A percentile compares a stretch with the other conserved stretches of the same genome.
Conservation (phyloP, 1,140 invertebrate genomes). For the Anastrepha ludens region DNA sequence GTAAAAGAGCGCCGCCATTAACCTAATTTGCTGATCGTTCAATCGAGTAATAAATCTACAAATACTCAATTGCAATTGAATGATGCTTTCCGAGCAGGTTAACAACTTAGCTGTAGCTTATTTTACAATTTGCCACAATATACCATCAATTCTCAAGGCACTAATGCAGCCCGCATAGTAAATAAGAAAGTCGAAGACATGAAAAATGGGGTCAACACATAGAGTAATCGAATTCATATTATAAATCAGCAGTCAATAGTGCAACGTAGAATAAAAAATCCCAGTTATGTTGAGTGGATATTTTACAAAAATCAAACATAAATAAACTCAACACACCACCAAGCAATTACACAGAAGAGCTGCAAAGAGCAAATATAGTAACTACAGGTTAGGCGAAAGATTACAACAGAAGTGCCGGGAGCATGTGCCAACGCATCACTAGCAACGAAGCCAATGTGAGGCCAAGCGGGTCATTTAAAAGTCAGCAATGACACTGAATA, state of each 20-base stretch:
- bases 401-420: neutral
- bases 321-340: neutral
- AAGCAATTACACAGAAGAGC: slow-evolving; percentile 9
- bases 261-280: neutral
- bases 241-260: slow-evolving; percentile 27
- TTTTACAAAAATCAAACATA: neutral
- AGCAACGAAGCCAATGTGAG: neutral
- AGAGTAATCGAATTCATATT: slow-evolving; percentile 5
- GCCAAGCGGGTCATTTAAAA: neutral
- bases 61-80: neutral
- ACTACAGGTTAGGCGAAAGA: neutral
- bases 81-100: neutral
- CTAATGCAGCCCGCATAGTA: neutral
- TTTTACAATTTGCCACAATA: neutral
- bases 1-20: no score
- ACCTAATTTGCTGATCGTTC: no score
- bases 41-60: no score
- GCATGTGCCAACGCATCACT: neutral
- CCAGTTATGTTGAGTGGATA: neutral
- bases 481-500: neutral
- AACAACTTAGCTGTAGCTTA: neutral
- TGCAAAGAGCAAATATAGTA: neutral
- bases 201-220: neutral
- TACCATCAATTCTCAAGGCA: neutral
- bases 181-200: neutral